Conservation (phyloP, 2,797 vertebrate genomes). For the Pitangus sulphuratus region DNA sequence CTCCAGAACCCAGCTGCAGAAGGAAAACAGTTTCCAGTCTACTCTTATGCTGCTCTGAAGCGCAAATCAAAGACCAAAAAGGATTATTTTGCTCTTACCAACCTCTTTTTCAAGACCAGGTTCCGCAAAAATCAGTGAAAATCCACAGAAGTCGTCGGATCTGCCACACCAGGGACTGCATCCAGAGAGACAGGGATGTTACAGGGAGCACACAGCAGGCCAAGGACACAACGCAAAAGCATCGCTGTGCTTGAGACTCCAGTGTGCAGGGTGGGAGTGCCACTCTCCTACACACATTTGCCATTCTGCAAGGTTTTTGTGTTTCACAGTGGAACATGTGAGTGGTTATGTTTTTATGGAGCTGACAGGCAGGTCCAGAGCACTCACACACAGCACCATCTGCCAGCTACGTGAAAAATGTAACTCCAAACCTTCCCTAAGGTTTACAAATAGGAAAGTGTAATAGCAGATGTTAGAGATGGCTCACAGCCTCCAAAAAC, state of each 20-base stretch:
- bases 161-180: slow-evolving; percentile 88
- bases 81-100: slow-evolving; percentile 37
- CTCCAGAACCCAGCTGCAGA: background rate
- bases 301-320: background rate
- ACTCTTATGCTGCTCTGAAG: background rate
- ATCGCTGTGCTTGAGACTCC: fast-evolving
- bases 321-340: fast-evolving
- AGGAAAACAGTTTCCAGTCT: background rate
- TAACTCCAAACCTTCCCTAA: background rate
- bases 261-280: background rate
- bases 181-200: background rate
- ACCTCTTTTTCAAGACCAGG: slow-evolving; percentile 93
- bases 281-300: background rate
- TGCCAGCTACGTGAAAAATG: background rate
- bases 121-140: slow-evolving; percentile 89
- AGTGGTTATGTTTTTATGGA: fast-evolving
- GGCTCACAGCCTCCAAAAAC: background rate
- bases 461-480: background rate
- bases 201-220: background rate
- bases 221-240: background rate
- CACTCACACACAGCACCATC: background rate
- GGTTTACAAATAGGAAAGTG: background rate
- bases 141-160: slow-evolving; percentile 86
- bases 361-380: background rate
- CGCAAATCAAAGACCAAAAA: background rate